A percentile compares a stretch with the other conserved stretches of the same genome.
Evolutionary conservation across 2,113 vertebrate species (phyloP).

Genomic region (Ploceus nigricollis): DNA sequence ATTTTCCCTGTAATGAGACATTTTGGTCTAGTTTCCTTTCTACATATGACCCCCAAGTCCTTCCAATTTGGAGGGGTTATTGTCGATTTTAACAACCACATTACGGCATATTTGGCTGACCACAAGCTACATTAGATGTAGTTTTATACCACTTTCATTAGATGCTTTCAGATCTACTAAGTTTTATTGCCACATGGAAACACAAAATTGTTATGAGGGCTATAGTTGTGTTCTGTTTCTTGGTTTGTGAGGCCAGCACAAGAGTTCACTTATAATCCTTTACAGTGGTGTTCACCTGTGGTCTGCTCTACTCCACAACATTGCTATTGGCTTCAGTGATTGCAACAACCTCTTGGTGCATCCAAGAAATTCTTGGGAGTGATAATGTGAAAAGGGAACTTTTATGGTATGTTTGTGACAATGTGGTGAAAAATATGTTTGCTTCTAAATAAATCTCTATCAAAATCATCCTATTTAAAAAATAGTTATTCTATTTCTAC

Average conservation of each 20-base stretch:
- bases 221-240: background rate
- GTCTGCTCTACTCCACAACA: background rate
- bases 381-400: background rate
- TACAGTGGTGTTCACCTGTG: background rate
- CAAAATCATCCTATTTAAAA: background rate
- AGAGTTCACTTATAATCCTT: background rate
- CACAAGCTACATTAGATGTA: background rate
- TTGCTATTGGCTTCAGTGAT: background rate
- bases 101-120: background rate
- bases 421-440: background rate
- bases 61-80: background rate
- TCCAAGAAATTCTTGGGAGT: background rate
- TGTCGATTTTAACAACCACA: background rate
- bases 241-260: background rate
- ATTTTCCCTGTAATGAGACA: background rate
- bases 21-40: background rate
- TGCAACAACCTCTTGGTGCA: background rate
- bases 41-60: background rate
- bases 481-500: background rate
- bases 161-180: background rate
- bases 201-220: background rate
- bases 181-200: background rate
- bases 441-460: background rate
- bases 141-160: background rate
- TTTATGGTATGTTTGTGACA: background rate